Percentiles rank a stretch among this genome's conserved stretches.
Conservation (phyloP, 2,888 invertebrate genomes). For the Halocaridina rubra region DNA sequence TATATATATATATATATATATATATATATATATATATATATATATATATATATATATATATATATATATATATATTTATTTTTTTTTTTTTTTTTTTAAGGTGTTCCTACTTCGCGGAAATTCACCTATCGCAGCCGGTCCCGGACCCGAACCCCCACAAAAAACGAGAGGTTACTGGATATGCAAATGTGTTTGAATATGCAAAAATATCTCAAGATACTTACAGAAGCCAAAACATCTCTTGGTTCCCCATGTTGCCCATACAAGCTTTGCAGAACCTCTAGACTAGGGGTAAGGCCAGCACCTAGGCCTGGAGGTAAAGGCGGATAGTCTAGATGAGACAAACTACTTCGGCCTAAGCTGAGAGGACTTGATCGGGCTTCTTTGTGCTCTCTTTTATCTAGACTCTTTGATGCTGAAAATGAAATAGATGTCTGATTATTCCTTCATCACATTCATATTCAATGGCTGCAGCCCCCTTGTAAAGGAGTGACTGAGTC, state of each 20-base stretch:
- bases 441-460: neutral
- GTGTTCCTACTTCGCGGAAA: too few relatives aligned
- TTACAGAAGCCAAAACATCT: conserved; percentile 61
- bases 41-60: too few relatives aligned
- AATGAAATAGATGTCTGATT: neutral
- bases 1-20: too few relatives aligned
- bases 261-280: conserved; percentile 59
- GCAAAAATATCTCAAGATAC: too few relatives aligned
- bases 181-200: too few relatives aligned
- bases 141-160: too few relatives aligned
- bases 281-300: conserved; percentile 57
- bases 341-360: conserved; percentile 15
- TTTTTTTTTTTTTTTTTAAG: too few relatives aligned
- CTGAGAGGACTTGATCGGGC: conserved; percentile 22
- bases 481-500: neutral
- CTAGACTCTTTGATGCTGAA: conserved; percentile 22
- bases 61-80: too few relatives aligned
- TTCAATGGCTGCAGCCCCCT: too few relatives aligned
- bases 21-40: too few relatives aligned
- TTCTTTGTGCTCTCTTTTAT: conserved; percentile 48
- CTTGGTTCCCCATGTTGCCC: conserved; percentile 49
- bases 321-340: conserved; percentile 7
- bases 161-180: too few relatives aligned
- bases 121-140: too few relatives aligned
- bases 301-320: conserved; percentile 27